A percentile compares a stretch with the other conserved stretches of the same genome.
These are phyloP conservation scores for Yponomeuta malinellus DNA, from an alignment of 2,888 invertebrate species.

Conservation along the genomic window DNA sequence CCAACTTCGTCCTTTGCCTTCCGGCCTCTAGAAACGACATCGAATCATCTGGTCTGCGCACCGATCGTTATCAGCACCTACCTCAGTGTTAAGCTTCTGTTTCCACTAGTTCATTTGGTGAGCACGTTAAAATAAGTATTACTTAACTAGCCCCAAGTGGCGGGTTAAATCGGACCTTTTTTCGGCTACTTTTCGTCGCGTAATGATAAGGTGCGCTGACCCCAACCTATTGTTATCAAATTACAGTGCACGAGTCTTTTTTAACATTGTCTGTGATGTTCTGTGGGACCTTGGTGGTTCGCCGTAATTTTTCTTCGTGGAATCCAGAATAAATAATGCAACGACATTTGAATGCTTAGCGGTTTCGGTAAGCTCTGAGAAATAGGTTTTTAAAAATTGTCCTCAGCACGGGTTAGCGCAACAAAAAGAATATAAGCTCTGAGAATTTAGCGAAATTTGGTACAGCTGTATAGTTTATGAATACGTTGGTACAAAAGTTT, in stretches of 20 bases:
- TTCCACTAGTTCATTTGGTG: neutral
- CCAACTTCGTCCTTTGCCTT: no score
- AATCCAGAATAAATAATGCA: neutral
- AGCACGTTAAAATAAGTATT: slow-evolving; percentile 30
- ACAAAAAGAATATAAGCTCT: no score
- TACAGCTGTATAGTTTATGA: no score
- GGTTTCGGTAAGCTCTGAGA: neutral
- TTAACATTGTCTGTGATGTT: slow-evolving; percentile 7
- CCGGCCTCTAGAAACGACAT: no score
- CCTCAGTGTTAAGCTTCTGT: neutral
- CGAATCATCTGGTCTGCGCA: no score
- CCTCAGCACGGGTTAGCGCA: no score
- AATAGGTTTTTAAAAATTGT: no score
- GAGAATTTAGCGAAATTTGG: neutral
- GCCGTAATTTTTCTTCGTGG: neutral
- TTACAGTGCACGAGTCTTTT: slow-evolving; percentile 36
- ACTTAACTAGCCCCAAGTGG: slow-evolving; percentile 7
- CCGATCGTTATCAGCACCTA: no score
- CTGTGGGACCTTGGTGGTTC: neutral
- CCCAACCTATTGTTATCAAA: slow-evolving; percentile 40
- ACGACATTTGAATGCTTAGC: neutral
- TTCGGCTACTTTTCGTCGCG: slow-evolving; percentile 30
- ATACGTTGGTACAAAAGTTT: no score
- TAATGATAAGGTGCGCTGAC: slow-evolving; percentile 52
- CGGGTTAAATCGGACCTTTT: slow-evolving; percentile 19